These are phyloP conservation scores for Poeciliopsis infans DNA, from an alignment of 2,797 vertebrate species.

Conservation along the genomic window DNA sequence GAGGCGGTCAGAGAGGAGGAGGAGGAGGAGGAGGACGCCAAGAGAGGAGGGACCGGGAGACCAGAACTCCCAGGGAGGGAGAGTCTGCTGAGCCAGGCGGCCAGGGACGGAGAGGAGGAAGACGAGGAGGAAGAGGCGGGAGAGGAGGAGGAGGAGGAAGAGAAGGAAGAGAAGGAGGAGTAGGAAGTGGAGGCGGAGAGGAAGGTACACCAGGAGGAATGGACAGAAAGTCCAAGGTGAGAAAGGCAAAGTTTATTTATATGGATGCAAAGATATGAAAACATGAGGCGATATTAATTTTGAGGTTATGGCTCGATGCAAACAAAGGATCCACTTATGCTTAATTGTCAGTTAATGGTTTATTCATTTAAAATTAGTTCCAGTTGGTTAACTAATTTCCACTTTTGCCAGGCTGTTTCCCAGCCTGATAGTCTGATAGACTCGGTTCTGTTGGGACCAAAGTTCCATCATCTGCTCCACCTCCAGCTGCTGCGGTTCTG, in stretches of 20 bases:
- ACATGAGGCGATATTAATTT: neutral
- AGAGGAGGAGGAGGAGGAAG: neutral
- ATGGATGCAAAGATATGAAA: neutral
- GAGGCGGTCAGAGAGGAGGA: conserved; percentile 69
- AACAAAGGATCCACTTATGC: no score
- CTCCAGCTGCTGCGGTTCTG: no score
- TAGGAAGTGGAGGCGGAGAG: neutral
- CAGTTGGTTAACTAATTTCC: no score
- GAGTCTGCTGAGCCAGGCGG: conserved; percentile 58
- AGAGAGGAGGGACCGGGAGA: conserved; percentile 60
- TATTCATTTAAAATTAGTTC: no score
- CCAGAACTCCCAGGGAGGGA: conserved; percentile 62
- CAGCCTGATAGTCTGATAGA: no score
- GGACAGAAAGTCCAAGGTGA: conserved; percentile 88
- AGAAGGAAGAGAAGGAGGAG: neutral
- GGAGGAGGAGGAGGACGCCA: conserved; percentile 61
- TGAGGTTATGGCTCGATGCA: neutral
- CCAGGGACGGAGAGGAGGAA: conserved; percentile 60
- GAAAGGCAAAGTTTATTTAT: neutral
- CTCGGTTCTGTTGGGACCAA: no score
- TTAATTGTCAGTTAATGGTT: no score
- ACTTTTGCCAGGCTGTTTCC: no score
- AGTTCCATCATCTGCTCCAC: no score
- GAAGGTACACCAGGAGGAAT: conserved; percentile 60
- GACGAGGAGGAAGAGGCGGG: conserved; percentile 45